Percentiles rank a stretch among this genome's conserved stretches.
Evolutionary conservation across 2,113 vertebrate species (phyloP).

Genomic region (Carettochelys insculpta): DNA sequence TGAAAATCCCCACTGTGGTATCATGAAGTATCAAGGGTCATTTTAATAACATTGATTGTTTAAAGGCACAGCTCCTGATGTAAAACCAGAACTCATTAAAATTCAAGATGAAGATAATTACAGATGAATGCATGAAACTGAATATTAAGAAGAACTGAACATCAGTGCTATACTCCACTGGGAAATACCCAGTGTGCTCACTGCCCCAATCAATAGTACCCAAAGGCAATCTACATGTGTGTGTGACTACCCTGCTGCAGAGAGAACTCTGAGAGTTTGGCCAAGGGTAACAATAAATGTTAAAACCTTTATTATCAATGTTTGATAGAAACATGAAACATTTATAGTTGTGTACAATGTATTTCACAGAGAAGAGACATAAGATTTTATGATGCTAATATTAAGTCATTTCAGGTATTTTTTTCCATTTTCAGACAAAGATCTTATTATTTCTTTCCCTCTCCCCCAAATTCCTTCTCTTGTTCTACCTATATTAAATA

Average conservation of each 20-base stretch:
- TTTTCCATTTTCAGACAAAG: constrained; percentile 36
- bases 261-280: constrained; percentile 71
- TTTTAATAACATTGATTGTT: constrained; percentile 74
- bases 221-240: constrained; percentile 72
- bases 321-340: constrained; percentile 80
- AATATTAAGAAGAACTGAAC: constrained; percentile 64
- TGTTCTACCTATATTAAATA: neutral
- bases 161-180: constrained; percentile 60
- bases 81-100: constrained; percentile 67
- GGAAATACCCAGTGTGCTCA: constrained; percentile 51
- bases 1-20: constrained; percentile 57
- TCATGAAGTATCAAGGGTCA: constrained; percentile 46
- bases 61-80: constrained; percentile 61
- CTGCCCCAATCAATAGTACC: constrained; percentile 73
- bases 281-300: constrained; percentile 82
- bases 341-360: constrained; percentile 73
- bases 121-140: constrained; percentile 58
- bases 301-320: constrained; percentile 80
- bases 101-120: constrained; percentile 73
- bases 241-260: constrained; percentile 46
- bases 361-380: constrained; percentile 44
- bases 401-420: constrained; percentile 14
- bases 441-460: constrained; percentile 58
- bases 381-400: constrained; percentile 56
- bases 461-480: constrained; percentile 37